phyloP scores from a whole-genome alignment of 2,888 invertebrate genomes.

The Adelphocoris suturalis region DNA sequence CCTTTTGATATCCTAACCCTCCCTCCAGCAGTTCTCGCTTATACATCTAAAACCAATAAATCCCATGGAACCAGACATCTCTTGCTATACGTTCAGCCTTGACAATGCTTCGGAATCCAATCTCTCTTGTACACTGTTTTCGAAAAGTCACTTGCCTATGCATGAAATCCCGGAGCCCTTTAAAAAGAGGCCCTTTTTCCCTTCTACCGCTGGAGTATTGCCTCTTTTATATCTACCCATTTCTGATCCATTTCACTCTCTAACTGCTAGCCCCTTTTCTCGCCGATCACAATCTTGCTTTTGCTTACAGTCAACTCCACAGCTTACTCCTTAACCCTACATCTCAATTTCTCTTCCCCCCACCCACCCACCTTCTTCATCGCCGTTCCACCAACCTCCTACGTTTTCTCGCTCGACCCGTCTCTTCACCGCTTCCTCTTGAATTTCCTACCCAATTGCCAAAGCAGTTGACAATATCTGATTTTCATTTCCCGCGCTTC shows the following conservation, averaged over 20 bases:
- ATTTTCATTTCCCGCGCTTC: conserved; percentile 66
- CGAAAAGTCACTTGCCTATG: conserved; percentile 72
- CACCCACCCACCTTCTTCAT: no score
- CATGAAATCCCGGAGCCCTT: conserved; percentile 63
- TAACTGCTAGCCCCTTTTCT: conserved; percentile 63
- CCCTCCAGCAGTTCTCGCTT: conserved; percentile 4
- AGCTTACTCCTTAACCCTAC: conserved; percentile 66
- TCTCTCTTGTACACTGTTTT: conserved; percentile 70
- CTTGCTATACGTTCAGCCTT: conserved; percentile 29
- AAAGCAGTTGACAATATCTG: conserved; percentile 66
- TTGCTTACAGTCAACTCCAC: conserved; percentile 69
- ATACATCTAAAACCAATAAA: conserved; percentile 68
- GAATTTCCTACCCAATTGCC: conserved; percentile 67
- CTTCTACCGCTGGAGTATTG: conserved; percentile 58
- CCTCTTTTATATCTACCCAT: conserved; percentile 70
- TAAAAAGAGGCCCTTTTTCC: conserved; percentile 48
- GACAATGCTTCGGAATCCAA: conserved; percentile 69
- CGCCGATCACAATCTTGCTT: conserved; percentile 67
- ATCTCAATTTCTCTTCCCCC: conserved; percentile 68
- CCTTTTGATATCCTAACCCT: conserved; percentile 55
- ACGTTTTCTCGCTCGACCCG: conserved; percentile 32
- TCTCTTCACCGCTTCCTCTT: conserved; percentile 37
- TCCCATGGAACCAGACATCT: conserved; percentile 59
- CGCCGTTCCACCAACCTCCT: not conserved
- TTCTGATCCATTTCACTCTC: conserved; percentile 71